phyloP scores from a whole-genome alignment of 1,140 invertebrate species.

The Trichonephila inaurata region DNA sequence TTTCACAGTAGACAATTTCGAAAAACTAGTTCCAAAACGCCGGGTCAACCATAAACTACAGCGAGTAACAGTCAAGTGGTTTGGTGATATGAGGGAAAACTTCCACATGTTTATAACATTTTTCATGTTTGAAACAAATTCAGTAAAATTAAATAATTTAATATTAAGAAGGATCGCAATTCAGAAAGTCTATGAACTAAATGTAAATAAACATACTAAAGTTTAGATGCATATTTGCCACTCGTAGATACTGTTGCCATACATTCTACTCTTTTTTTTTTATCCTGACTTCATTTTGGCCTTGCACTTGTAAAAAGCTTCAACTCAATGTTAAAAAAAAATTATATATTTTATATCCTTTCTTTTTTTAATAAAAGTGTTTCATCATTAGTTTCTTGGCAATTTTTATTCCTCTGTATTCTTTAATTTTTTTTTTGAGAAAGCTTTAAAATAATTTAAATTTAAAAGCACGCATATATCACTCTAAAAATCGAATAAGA shows the following conservation, averaged over 20 bases:
- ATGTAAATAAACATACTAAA: background rate
- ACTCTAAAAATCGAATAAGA: too few relatives aligned
- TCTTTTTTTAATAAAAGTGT: too few relatives aligned
- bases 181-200: background rate
- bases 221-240: background rate
- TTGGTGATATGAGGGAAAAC: background rate
- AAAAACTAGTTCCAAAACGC: background rate
- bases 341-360: too few relatives aligned
- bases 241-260: background rate
- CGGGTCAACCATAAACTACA: background rate
- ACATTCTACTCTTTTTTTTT: too few relatives aligned
- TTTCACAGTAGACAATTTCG: conserved; percentile 2
- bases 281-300: too few relatives aligned
- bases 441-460: too few relatives aligned
- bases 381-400: too few relatives aligned
- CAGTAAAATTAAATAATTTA: background rate
- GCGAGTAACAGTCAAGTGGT: background rate
- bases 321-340: too few relatives aligned
- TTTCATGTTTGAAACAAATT: background rate
- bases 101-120: background rate
- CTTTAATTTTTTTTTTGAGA: too few relatives aligned
- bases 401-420: too few relatives aligned
- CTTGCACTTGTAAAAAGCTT: too few relatives aligned
- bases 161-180: background rate
- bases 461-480: too few relatives aligned